Percentiles rank a stretch among this genome's conserved stretches.
Conservation (phyloP, 2,888 invertebrate species). For the Asteroscopus sphinx region DNA sequence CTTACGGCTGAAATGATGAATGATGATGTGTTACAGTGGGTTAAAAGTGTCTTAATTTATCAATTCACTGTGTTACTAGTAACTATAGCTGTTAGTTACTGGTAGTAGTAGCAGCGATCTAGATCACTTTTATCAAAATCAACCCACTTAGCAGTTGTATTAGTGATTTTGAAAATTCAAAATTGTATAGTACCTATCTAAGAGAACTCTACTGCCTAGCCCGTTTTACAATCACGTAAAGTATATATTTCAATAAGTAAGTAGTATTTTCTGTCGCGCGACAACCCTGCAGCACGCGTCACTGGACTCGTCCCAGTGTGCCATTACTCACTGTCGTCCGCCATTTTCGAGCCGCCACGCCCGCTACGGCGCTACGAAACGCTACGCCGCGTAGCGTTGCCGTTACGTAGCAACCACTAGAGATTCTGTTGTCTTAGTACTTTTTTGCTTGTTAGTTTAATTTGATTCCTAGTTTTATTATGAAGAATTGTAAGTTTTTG, state of each 20-base stretch:
- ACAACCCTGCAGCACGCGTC: constrained; percentile 87
- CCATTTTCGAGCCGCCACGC: constrained; percentile 86
- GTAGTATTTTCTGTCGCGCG: constrained; percentile 39
- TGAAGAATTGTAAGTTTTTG: not conserved
- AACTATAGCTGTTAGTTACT: no score
- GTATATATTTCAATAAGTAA: not conserved
- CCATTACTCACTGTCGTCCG: constrained; percentile 89
- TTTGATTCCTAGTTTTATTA: constrained; percentile 37
- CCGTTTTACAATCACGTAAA: no score
- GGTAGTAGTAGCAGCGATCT: no score
- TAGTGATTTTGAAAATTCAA: no score
- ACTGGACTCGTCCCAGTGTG: constrained; percentile 87
- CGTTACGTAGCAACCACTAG: constrained; percentile 63
- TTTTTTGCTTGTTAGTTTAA: constrained; percentile 56
- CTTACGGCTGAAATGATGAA: no score
- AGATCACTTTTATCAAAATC: no score
- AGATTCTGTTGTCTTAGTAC: constrained; percentile 57
- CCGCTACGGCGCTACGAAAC: constrained; percentile 81
- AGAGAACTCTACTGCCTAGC: no score
- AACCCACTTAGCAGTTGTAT: no score
- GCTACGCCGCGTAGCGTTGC: constrained; percentile 73
- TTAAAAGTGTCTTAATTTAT: no score
- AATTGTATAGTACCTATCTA: no score
- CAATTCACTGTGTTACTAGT: no score
- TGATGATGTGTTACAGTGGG: no score